Evolutionary conservation across 2,113 vertebrate genomes (phyloP).

Genomic region (Solea senegalensis): DNA sequence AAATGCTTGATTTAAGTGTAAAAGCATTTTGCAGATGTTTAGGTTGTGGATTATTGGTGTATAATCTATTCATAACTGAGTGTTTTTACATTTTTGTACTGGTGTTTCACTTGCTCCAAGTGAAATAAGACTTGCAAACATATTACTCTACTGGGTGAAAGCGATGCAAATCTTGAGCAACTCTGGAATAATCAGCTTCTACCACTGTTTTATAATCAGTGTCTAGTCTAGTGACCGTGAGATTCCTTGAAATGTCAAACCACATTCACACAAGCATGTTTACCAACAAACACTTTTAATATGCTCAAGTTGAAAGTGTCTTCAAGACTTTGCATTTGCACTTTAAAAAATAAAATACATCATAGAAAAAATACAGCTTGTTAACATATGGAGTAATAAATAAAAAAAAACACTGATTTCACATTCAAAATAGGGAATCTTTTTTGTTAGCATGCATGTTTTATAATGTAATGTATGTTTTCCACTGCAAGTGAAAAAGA

Average conservation of each 20-base stretch:
- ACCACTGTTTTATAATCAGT: no score
- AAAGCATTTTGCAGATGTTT: no score
- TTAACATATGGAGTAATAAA: background rate
- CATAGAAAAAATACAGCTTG: background rate
- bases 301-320: background rate
- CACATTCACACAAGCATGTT: background rate
- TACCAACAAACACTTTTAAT: slow-evolving; percentile 8
- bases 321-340: background rate
- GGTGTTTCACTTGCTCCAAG: no score
- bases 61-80: no score
- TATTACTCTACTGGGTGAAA: no score
- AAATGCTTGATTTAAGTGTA: no score
- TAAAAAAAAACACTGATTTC: slow-evolving; percentile 12
- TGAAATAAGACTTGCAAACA: no score
- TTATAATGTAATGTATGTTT: background rate
- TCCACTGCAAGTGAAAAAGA: background rate
- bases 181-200: no score
- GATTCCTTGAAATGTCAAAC: background rate
- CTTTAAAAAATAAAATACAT: background rate
- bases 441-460: background rate
- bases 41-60: no score
- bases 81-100: no score
- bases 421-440: slow-evolving; percentile 15
- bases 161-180: no score
- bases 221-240: background rate